Percentiles rank a stretch among this genome's conserved stretches.
phyloP scores from a whole-genome alignment of 2,113 vertebrate genomes.

The Collichthys lucidus region DNA sequence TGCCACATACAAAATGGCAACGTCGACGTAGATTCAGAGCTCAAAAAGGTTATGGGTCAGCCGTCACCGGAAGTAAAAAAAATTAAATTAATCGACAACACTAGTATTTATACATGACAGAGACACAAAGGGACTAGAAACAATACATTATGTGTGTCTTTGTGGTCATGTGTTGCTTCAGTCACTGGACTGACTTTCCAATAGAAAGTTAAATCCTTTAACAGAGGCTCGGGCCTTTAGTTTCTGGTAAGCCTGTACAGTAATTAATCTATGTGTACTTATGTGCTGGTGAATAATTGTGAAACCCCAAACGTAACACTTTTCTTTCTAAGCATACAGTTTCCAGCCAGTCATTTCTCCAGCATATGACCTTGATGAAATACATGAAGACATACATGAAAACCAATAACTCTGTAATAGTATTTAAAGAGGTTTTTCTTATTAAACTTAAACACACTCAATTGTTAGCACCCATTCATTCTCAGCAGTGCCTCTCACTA shows the following conservation, averaged over 20 bases:
- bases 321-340: conserved; percentile 10
- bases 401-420: neutral
- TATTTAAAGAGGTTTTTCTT: conserved; percentile 9
- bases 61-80: too few relatives aligned
- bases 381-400: conserved; percentile 5
- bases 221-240: neutral
- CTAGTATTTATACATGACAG: neutral
- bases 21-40: too few relatives aligned
- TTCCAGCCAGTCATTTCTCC: conserved; percentile 8
- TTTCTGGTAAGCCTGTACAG: neutral
- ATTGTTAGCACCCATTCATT: conserved; percentile 13
- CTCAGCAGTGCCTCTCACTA: neutral
- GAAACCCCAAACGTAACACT: neutral
- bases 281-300: neutral
- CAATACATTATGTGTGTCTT: too few relatives aligned
- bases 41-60: too few relatives aligned
- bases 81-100: too few relatives aligned
- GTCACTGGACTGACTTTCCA: too few relatives aligned
- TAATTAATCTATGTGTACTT: neutral
- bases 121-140: too few relatives aligned
- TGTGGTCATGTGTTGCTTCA: too few relatives aligned
- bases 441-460: conserved; percentile 15
- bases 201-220: neutral
- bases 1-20: too few relatives aligned
- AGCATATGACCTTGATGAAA: conserved; percentile 30